These are phyloP conservation scores for Sebastolobus alascanus DNA, from an alignment of 2,797 vertebrate genomes.

Conservation along the genomic window DNA sequence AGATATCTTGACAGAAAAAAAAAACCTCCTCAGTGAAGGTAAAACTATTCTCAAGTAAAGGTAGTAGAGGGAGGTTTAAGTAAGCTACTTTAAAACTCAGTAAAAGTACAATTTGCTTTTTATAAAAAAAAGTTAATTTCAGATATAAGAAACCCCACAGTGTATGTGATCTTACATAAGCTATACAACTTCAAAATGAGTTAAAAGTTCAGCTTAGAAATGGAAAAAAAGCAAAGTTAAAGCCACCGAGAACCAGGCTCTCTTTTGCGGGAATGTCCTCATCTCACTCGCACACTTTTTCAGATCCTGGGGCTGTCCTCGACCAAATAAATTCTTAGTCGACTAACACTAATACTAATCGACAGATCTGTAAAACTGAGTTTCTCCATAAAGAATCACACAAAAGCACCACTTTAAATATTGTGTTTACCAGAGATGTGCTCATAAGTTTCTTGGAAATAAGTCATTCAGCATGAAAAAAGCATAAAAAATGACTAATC, in stretches of 20 bases:
- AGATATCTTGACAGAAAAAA: not conserved
- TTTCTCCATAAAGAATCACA: too few species aligned
- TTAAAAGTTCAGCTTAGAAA: not conserved
- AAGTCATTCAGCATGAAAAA: too few species aligned
- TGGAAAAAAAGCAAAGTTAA: slow-evolving; percentile 2
- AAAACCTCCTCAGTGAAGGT: too few species aligned
- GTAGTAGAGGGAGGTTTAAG: not conserved
- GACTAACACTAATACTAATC: too few species aligned
- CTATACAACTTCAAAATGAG: not conserved
- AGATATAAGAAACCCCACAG: not conserved
- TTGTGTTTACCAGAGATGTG: too few species aligned
- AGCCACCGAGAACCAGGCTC: not conserved
- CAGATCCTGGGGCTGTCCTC: too few species aligned
- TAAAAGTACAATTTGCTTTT: not conserved
- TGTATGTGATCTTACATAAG: not conserved
- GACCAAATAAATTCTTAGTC: too few species aligned
- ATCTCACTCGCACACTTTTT: not conserved
- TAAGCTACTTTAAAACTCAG: not conserved
- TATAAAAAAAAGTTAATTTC: not conserved
- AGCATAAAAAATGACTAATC: too few species aligned
- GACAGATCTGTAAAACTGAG: too few species aligned
- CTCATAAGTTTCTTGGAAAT: too few species aligned
- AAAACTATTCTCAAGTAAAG: too few species aligned
- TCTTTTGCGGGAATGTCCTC: not conserved
- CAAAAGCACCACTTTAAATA: too few species aligned